Evolutionary conservation across 53 echinoderm and acorn worm species (phyloP), one percentile per base, ranked within the genome.

Genomic region (Holothuria scabra): DNA sequence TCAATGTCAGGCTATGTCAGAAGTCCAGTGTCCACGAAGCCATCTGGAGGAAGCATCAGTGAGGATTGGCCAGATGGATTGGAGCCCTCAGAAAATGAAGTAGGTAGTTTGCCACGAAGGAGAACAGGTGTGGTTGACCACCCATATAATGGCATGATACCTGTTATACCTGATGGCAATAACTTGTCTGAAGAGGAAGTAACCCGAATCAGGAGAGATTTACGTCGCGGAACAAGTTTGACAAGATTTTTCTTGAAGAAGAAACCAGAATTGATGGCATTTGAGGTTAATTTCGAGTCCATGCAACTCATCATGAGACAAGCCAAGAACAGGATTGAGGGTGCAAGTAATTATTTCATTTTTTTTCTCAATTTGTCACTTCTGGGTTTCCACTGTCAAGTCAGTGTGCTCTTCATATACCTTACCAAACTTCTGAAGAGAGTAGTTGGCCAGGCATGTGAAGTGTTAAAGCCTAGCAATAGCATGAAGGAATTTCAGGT

Each of bases 201-300:
- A 24, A 61, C 66, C 18, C 59, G 74, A 22, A 87, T 93, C 33
- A 88, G 84, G 62, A 85, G 76, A 19, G 66, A 85, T 58, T 64
- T 97, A 56, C 35, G 65, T n/a, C 81, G 92, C 67, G 97, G 97
- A 29, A 94, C 90, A 38, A 88, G 92, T 64, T 33, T 97, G 80
- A 94, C 94, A 19, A 83, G 92, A 46, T 97, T 97, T 75, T 94
- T 86, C 66, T 72, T 72, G 37, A 92, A 76, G 66, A 90, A 86
- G 59, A 84, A 70, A 79, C 97, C 97, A 10, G 97, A 97, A 80
- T 86, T 81, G 52, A 94, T 90, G 85, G 84, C 92, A 20, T 94
- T 97, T 76, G 92, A 97, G 83, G 85, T 97, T 61, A 86, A 89
- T 61, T 85, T 94, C 80, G 97, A 97, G 56, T 90, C 97, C 28